Percentiles rank a stretch among this genome's conserved stretches.
These are phyloP conservation scores for Caenorhabditis latens DNA, from an alignment of 1,140 invertebrate genomes.

Conservation along the genomic window DNA sequence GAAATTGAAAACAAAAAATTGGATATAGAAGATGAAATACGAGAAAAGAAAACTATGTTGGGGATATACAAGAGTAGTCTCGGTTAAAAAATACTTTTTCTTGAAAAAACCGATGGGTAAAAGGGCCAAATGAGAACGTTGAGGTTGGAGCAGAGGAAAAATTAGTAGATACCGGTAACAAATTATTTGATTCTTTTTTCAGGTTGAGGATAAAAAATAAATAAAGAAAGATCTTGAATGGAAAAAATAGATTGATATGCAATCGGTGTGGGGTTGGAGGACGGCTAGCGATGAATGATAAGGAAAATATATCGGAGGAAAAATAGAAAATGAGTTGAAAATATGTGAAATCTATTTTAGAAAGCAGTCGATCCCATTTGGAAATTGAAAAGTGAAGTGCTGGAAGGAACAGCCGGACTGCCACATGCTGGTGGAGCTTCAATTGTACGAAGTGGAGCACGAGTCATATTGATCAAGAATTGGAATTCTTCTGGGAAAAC, in stretches of 20 bases:
- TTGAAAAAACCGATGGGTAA: background rate
- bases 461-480: slow-evolving; percentile 13
- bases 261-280: background rate
- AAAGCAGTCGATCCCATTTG: slow-evolving; percentile 35
- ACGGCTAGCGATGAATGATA: background rate
- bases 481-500: slow-evolving; percentile 38
- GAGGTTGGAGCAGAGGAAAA: slow-evolving; percentile 32
- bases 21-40: background rate
- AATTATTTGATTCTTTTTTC: slow-evolving; percentile 38
- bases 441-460: slow-evolving; percentile 29
- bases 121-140: background rate
- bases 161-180: slow-evolving; percentile 1
- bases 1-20: background rate
- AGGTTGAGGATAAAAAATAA: background rate
- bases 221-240: background rate
- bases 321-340: background rate
- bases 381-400: background rate
- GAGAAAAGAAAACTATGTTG: background rate
- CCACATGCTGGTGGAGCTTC: slow-evolving; percentile 34
- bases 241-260: slow-evolving; percentile 5
- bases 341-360: background rate
- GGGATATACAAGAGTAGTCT: background rate
- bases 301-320: background rate
- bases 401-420: slow-evolving; percentile 3
- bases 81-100: background rate